These are phyloP conservation scores for Alca torda DNA, from an alignment of 2,797 vertebrate species.

Conservation along the genomic window DNA sequence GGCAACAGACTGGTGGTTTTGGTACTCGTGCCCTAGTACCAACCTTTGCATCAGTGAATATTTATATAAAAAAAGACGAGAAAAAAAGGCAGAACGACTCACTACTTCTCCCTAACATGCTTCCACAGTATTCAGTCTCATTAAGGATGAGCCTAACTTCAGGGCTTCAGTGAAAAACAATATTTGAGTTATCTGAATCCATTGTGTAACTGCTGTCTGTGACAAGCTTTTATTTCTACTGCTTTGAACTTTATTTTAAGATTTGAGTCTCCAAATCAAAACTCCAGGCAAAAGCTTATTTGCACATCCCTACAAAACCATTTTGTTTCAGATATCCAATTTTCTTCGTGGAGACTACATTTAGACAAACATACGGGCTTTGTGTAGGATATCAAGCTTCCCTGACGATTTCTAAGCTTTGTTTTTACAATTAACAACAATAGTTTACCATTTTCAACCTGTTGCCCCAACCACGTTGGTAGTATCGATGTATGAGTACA, in stretches of 20 bases:
- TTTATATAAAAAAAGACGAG: accelerated
- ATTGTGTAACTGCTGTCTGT: not conserved
- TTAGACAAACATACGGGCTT: not conserved
- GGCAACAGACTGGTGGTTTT: not conserved
- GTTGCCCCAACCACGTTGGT: not conserved
- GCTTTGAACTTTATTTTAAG: not conserved
- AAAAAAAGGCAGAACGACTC: not conserved
- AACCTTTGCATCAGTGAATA: not conserved
- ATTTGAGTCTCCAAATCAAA: not conserved
- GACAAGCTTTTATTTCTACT: not conserved
- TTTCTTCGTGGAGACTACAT: not conserved
- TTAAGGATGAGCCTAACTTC: not conserved
- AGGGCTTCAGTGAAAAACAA: not conserved
- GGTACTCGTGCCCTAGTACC: not conserved
- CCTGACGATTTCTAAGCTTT: not conserved
- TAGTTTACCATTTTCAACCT: not conserved
- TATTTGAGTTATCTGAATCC: not conserved
- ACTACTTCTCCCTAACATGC: not conserved
- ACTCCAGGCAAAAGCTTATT: not conserved
- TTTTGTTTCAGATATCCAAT: not conserved
- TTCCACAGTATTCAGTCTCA: not conserved
- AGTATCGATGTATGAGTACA: not conserved
- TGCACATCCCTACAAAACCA: not conserved
- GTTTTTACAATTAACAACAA: not conserved
- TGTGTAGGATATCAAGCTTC: not conserved